Conservation (phyloP, 1,140 invertebrate species). For the Wasmannia auropunctata region DNA sequence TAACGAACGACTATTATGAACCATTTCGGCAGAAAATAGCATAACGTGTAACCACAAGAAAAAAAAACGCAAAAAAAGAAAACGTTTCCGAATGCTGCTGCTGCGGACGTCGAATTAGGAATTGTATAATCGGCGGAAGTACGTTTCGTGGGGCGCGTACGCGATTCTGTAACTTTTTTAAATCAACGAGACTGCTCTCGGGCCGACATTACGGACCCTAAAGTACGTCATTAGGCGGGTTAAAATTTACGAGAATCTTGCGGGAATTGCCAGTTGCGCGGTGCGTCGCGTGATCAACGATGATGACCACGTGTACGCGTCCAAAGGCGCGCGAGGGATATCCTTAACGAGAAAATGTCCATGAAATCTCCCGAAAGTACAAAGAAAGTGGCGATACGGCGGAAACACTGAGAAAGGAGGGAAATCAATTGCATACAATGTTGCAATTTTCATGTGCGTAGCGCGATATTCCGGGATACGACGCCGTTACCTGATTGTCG, state of each 20-base stretch:
- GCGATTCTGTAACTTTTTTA: slow-evolving; percentile 13
- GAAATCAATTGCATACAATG: slow-evolving; percentile 56
- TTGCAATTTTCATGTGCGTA: slow-evolving; percentile 31
- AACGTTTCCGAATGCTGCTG: not conserved
- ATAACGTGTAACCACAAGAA: not conserved
- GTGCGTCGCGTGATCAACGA: slow-evolving; percentile 58
- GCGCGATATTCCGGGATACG: not conserved
- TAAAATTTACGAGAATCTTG: slow-evolving; percentile 43
- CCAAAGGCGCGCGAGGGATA: slow-evolving; percentile 18
- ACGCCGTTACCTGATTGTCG: slow-evolving; percentile 12
- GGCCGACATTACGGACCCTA: slow-evolving; percentile 10
- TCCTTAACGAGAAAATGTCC: slow-evolving; percentile 20
- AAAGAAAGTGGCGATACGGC: not conserved
- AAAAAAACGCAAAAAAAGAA: not conserved
- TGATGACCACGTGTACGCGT: slow-evolving; percentile 31
- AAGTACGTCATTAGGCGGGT: slow-evolving; percentile 57
- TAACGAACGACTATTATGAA: not conserved
- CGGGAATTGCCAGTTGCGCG: slow-evolving; percentile 45
- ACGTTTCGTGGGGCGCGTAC: not conserved
- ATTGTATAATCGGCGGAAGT: slow-evolving; percentile 47
- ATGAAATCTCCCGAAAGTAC: slow-evolving; percentile 25
- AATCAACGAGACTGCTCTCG: slow-evolving; percentile 37
- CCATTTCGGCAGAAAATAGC: slow-evolving; percentile 32
- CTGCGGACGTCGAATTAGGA: not conserved
- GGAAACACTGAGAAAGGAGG: not conserved